These are phyloP conservation scores for Caradrina kadenii DNA, from an alignment of 2,888 invertebrate species.

Conservation along the genomic window DNA sequence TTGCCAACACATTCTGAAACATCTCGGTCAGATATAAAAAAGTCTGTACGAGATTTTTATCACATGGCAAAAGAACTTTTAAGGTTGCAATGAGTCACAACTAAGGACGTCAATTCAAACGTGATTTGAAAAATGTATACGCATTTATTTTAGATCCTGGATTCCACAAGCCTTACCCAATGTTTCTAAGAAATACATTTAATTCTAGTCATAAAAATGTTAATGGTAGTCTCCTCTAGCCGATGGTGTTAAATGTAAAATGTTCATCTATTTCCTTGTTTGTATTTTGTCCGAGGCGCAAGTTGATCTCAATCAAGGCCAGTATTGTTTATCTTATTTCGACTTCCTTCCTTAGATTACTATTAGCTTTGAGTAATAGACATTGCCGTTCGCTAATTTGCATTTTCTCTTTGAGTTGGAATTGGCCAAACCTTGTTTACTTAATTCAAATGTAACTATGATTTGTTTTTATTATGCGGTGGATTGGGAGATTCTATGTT, in stretches of 20 bases:
- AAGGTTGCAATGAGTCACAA: slow-evolving; percentile 68
- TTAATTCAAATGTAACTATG: slow-evolving; percentile 27
- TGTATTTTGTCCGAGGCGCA: slow-evolving; percentile 47
- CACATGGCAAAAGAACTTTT: slow-evolving; percentile 45
- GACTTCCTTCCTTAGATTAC: slow-evolving; percentile 67
- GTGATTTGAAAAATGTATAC: slow-evolving; percentile 63
- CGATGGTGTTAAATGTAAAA: slow-evolving; percentile 43
- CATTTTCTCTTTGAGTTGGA: slow-evolving; percentile 43
- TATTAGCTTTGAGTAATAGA: slow-evolving; percentile 53
- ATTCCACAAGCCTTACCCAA: slow-evolving; percentile 68
- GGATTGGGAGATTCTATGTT: slow-evolving; percentile 12
- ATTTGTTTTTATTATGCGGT: slow-evolving; percentile 34
- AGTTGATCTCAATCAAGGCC: slow-evolving; percentile 66
- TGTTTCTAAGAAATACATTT: slow-evolving; percentile 61
- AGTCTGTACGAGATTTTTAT: slow-evolving; percentile 53
- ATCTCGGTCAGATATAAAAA: slow-evolving; percentile 59
- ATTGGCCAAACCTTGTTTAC: slow-evolving; percentile 26
- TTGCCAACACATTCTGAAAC: slow-evolving; percentile 58
- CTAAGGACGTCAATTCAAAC: slow-evolving; percentile 64
- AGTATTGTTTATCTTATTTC: slow-evolving; percentile 64
- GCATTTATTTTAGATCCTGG: slow-evolving; percentile 67
- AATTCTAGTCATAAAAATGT: slow-evolving; percentile 53
- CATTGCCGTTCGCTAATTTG: slow-evolving; percentile 52
- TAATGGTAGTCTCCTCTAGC: slow-evolving; percentile 37
- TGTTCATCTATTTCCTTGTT: slow-evolving; percentile 66